Evolutionary conservation across 2,113 vertebrate genomes (phyloP).

Genomic region (Pagrus major): DNA sequence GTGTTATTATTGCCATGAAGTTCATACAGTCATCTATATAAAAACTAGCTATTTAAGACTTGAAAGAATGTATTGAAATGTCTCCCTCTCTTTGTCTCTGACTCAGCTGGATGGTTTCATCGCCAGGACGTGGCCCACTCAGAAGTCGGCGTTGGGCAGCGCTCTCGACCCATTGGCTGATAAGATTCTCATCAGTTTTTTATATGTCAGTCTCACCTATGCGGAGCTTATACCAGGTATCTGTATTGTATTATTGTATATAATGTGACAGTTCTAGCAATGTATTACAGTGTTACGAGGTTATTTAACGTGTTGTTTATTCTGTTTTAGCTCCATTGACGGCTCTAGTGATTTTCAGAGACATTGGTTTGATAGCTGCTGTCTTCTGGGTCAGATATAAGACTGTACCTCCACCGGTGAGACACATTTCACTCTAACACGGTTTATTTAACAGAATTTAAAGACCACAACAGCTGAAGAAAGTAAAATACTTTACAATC

Average conservation of each 20-base stretch:
- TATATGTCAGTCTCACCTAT: constrained; percentile 95
- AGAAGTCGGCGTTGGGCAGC: constrained; percentile 97
- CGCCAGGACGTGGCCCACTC: constrained; percentile 96
- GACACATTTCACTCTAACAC: constrained; percentile 31
- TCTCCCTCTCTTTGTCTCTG: background rate
- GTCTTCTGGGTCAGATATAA: constrained; percentile 97
- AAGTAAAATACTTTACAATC: background rate
- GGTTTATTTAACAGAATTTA: background rate
- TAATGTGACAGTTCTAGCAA: too few species aligned
- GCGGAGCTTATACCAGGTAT: constrained; percentile 97
- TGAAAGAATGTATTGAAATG: background rate
- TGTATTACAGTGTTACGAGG: background rate
- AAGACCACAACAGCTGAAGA: background rate
- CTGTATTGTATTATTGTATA: too few species aligned
- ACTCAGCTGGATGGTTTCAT: constrained; percentile 96
- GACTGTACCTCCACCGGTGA: constrained; percentile 97
- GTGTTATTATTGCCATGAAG: background rate
- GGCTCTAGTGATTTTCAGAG: constrained; percentile 92
- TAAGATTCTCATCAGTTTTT: constrained; percentile 97
- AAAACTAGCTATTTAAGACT: background rate
- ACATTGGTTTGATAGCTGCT: constrained; percentile 92
- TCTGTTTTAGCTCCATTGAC: constrained; percentile 90
- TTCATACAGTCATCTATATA: background rate
- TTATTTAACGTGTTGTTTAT: background rate
- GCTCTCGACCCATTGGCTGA: constrained; percentile 97